Evolutionary conservation across 2,888 invertebrate genomes (phyloP), one percentile per base, ranked within the genome.

Genomic region (Thereva unica): DNA sequence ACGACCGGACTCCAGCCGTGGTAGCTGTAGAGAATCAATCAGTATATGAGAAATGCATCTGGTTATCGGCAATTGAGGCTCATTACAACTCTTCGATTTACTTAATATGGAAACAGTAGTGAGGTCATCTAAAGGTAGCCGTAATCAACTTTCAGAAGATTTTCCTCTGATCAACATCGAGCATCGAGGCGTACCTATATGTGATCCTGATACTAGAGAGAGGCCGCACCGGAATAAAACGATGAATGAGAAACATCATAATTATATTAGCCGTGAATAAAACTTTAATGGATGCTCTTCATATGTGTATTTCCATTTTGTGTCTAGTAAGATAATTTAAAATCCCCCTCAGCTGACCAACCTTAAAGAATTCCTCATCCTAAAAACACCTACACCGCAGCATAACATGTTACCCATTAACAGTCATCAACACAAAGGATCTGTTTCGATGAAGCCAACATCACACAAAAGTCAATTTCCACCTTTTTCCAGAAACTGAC

Each of bases 81-180:
- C 53, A 64, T 64, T 53, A 40, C 41, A 50, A 49, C 42, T 64
- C 37, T 44, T 52, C 64, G 53, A 64, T 64, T 64, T 64, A 64
- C 61, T 61, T 61, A 61, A 61, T 61, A 12, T 35, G 61, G 79
- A 77, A 80, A 76, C 78, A 79, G 78, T 78, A 80, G 79, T 79
- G 72, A 75, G 79, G 80, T 79, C 78, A 77, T 71, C 50, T 69
- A 70, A 73, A 75, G 74, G 76, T 76, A 77, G 76, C 76, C 75
- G 76, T 76, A 79, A 79, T 78, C 79, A 78, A 78, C 77, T 76
- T 78, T 59, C 57, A 47, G n/a, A 59, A n/a, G 35, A 37, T 35
- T 47, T 47, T 45, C 37, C 40, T 38, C 8, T 35, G 9, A 2
- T 10, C 45, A 37, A 59, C 47, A 47, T 23, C 72, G 71, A 72